Base-by-base conservation (phyloP, 2,888 invertebrate species). In the Polydrusus tereticollis region DNA sequence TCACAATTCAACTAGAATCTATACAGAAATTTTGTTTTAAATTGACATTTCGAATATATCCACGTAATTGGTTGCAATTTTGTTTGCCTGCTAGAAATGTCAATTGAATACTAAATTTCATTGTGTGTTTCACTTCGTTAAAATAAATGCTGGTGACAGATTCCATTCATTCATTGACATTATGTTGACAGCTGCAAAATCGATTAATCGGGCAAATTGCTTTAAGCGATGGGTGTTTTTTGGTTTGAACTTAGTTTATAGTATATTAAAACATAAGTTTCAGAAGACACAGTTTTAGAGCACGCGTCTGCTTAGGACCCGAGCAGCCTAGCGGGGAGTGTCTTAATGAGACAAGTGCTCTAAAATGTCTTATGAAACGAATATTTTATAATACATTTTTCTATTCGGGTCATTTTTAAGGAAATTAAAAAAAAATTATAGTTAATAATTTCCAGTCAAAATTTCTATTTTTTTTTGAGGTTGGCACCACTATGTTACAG, bases 31-130 rank as follows among this genome's bases (percentile, higher is more conserved):
- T 41, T 41, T 41, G 16, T 41, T 41, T 41, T 12, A 16, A 41
- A 41, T 41, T 41, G 14, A 14, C 41, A 41, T 41, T 41, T 41
- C 41, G 16, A 41, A 41, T 16, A 16, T 41, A 16, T 6, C 41
- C 41, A 41, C 41, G 41, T 16, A 41, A 41, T 41, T 41, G 41
- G 14, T 41, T 16, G 14, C 16, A 41, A 41, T 41, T 41, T 41
- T 41, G 41, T 41, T 41, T 41, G 14, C 41, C 14, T 41, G 41
- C 6, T 41, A 41, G 41, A 14, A 41, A 1, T n/a, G 41, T 41
- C 41, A 41, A 41, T 41, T 41, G 41, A n/a, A 41, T 16, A 41
- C 41, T 41, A 41, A 41, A 41, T 41, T 41, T 41, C 41, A 41
- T 41, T 41, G 41, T 41, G 41, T 41, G 14, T 41, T 41, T 16